These are phyloP conservation scores for human (Homo sapiens) DNA, from an alignment of 2,113 vertebrate species.

Conservation along the genomic window GRCh38 chr6:160872001-160872500, in stretches of 20 bases:
- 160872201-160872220: not conserved
- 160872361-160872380: not conserved
- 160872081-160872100: not conserved
- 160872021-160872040: not conserved
- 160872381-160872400: not conserved
- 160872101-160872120: not conserved
- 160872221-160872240: not conserved
- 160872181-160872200: not conserved
- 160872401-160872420: not conserved
- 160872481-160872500: not conserved
- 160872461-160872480: not conserved
- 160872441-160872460: not conserved
- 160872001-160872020: not conserved
- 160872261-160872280: not conserved
- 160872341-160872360: not conserved
- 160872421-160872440: not conserved
- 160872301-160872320: not conserved
- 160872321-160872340: not conserved
- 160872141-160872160: not conserved
- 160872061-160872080: not conserved
- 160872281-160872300: not conserved
- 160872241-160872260: not conserved
- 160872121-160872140: not conserved
- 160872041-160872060: not conserved
- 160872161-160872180: not conserved